Evolutionary conservation across 2,113 vertebrate species (phyloP).

Genomic region (Corynorhinus townsendii): DNA sequence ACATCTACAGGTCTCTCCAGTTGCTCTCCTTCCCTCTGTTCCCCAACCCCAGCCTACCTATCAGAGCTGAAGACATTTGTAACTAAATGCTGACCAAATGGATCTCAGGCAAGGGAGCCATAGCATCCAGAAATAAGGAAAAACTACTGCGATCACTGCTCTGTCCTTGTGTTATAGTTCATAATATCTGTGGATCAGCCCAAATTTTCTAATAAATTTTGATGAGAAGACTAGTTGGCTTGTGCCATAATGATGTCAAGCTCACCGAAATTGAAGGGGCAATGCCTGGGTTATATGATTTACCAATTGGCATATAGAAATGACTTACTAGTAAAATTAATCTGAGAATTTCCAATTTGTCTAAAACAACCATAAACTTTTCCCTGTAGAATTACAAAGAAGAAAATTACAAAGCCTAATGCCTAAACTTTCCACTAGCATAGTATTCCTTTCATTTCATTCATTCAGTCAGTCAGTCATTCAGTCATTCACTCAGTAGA

Average conservation of each 20-base stretch:
- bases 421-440: neutral
- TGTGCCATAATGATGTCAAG: neutral
- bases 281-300: neutral
- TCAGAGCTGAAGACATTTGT: neutral
- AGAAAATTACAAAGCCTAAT: neutral
- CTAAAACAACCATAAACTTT: constrained; percentile 3
- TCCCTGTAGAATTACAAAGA: neutral
- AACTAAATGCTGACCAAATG: neutral
- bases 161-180: neutral
- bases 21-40: neutral
- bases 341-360: neutral
- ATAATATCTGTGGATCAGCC: neutral
- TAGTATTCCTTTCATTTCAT: neutral
- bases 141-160: neutral
- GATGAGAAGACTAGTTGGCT: neutral
- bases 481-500: neutral
- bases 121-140: neutral
- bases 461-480: neutral
- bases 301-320: neutral
- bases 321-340: neutral
- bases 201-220: neutral
- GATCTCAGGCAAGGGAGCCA: neutral
- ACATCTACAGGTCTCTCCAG: neutral
- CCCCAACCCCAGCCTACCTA: neutral
- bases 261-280: neutral